Evolutionary conservation across 2,888 invertebrate genomes (phyloP).

Genomic region (Acleris laterana): DNA sequence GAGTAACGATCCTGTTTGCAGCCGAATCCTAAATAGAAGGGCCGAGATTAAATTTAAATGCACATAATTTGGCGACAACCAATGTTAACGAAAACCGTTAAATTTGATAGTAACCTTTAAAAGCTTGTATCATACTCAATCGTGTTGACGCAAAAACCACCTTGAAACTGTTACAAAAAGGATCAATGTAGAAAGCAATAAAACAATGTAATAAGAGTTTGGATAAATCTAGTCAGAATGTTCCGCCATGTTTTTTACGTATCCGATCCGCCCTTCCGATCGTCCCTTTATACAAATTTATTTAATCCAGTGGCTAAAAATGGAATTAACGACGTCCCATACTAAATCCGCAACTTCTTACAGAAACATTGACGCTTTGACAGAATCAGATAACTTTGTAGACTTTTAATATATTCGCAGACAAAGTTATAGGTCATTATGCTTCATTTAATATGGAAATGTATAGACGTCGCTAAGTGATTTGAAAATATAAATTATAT

Average conservation of each 20-base stretch:
- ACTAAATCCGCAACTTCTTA: neutral
- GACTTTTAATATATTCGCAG: slow-evolving; percentile 4
- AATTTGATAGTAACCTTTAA: neutral
- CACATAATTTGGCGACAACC: slow-evolving; percentile 26
- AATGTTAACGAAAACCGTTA: slow-evolving; percentile 27
- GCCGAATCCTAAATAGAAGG: slow-evolving; percentile 12
- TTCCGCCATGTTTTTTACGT: slow-evolving; percentile 25
- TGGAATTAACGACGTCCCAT: neutral
- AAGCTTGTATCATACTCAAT: neutral
- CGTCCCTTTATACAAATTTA: slow-evolving; percentile 10
- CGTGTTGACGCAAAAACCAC: neutral
- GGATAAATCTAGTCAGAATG: neutral
- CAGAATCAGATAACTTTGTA: neutral
- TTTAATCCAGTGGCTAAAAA: neutral
- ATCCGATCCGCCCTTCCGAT: slow-evolving; percentile 22
- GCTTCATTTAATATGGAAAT: slow-evolving; percentile 11
- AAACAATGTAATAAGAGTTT: neutral
- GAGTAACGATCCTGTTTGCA: slow-evolving; percentile 23
- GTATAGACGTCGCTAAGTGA: neutral
- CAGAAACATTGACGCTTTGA: neutral
- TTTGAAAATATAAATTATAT: neutral
- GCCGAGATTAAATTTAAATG: slow-evolving; percentile 31
- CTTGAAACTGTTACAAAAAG: neutral
- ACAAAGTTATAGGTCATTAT: slow-evolving; percentile 12
- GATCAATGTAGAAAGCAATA: neutral